Percentiles rank a stretch among this genome's conserved stretches.
Conservation (phyloP, 2,888 invertebrate genomes). For the Apamea sordens region DNA sequence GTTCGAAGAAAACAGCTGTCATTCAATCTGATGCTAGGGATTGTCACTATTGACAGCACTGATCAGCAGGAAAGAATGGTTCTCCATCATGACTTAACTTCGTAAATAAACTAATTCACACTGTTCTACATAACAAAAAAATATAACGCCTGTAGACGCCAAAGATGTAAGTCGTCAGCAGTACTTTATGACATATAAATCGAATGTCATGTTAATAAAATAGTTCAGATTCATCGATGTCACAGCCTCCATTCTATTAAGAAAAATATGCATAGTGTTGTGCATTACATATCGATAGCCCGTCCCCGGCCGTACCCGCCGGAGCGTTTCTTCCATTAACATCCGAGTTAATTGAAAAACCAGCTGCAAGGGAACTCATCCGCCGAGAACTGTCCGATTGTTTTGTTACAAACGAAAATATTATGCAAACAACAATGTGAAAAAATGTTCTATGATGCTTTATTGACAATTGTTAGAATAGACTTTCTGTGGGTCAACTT, state of each 20-base stretch:
- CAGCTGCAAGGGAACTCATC: slow-evolving; percentile 59
- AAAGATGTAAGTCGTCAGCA: background rate
- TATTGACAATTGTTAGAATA: slow-evolving; percentile 8
- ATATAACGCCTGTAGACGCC: background rate
- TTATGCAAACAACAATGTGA: slow-evolving; percentile 46
- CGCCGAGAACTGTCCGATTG: slow-evolving; percentile 62
- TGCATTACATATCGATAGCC: slow-evolving; percentile 60
- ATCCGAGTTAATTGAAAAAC: slow-evolving; percentile 73
- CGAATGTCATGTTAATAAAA: background rate
- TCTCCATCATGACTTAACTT: background rate
- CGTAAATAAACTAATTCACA: background rate
- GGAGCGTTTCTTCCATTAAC: slow-evolving; percentile 71
- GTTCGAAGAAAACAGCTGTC: background rate
- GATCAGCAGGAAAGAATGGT: background rate
- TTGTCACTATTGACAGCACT: background rate
- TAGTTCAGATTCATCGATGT: background rate
- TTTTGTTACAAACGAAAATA: slow-evolving; percentile 68
- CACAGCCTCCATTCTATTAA: background rate
- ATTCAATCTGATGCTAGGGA: background rate
- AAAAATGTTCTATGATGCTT: slow-evolving; percentile 27
- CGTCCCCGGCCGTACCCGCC: slow-evolving; percentile 46
- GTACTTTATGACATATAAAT: background rate
- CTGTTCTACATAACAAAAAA: background rate
- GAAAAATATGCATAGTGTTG: slow-evolving; percentile 57
- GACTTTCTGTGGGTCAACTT: slow-evolving; percentile 10